phyloP scores from a whole-genome alignment of 2,797 vertebrate species.

The Falco berigora region DNA sequence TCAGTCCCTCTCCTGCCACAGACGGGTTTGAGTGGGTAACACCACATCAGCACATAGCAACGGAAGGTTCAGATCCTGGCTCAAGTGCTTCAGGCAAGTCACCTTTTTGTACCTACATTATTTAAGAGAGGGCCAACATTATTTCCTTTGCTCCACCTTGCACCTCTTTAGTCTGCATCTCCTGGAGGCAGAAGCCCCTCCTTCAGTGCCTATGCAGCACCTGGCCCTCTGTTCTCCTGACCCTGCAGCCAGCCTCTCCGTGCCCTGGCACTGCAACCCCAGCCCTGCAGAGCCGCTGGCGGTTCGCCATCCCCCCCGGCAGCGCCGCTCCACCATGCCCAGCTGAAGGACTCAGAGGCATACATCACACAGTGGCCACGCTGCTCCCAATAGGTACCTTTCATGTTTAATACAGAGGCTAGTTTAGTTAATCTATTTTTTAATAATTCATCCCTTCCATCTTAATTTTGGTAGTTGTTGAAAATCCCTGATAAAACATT shows the following conservation, averaged over 20 bases:
- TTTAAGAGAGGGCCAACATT: background rate
- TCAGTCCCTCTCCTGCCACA: background rate
- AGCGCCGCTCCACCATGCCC: rapidly evolving
- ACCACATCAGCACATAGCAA: background rate
- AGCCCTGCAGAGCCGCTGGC: background rate
- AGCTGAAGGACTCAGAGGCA: background rate
- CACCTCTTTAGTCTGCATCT: background rate
- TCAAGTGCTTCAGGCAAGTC: background rate
- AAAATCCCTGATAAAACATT: slow-evolving; percentile 77
- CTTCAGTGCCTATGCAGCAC: background rate
- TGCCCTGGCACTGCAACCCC: background rate
- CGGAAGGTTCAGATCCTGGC: background rate
- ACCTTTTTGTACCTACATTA: background rate
- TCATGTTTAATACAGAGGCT: slow-evolving; percentile 70
- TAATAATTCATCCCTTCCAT: slow-evolving; percentile 73
- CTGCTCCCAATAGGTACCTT: background rate
- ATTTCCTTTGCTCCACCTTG: background rate
- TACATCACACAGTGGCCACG: background rate
- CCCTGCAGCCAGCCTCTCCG: background rate
- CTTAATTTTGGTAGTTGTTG: slow-evolving; percentile 76
- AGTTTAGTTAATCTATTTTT: slow-evolving; percentile 71
- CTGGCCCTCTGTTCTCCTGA: rapidly evolving
- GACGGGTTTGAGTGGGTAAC: background rate
- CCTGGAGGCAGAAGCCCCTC: rapidly evolving
- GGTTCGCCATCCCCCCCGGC: background rate